Evolutionary conservation across 2,888 invertebrate species (phyloP).

Genomic region (Drosophila kokeensis): DNA sequence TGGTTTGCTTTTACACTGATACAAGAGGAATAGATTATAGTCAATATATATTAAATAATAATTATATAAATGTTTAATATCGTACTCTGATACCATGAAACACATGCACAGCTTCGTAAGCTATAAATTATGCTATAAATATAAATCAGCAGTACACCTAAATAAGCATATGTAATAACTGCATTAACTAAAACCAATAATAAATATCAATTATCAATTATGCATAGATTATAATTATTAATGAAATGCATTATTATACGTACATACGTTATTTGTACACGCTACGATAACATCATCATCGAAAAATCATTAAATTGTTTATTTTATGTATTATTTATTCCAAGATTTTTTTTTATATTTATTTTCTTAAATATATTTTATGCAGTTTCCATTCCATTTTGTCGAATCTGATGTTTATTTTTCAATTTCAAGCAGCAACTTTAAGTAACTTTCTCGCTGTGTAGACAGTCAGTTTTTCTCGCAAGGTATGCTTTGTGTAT

Average conservation of each 20-base stretch:
- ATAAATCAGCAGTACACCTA: not conserved
- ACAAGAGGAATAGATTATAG: not conserved
- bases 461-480: conserved; percentile 25
- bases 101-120: not conserved
- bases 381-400: not conserved
- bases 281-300: not conserved
- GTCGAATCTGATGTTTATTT: not conserved
- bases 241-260: not conserved
- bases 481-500: conserved; percentile 16
- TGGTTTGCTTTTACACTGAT: conserved; percentile 9
- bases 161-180: not conserved
- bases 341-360: not conserved
- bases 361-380: not conserved
- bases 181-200: not conserved
- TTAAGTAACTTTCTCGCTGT: conserved; percentile 18
- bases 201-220: not conserved
- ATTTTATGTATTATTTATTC: not conserved
- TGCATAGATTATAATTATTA: not conserved
- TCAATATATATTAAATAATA: not conserved
- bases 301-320: not conserved
- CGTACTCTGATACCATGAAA: not conserved
- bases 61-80: not conserved
- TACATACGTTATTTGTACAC: not conserved
- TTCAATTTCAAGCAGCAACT: not conserved
- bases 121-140: not conserved